A percentile compares a stretch with the other conserved stretches of the same genome.
Conservation (phyloP, 2,888 invertebrate genomes). For the Zhengitettix transpicula region DNA sequence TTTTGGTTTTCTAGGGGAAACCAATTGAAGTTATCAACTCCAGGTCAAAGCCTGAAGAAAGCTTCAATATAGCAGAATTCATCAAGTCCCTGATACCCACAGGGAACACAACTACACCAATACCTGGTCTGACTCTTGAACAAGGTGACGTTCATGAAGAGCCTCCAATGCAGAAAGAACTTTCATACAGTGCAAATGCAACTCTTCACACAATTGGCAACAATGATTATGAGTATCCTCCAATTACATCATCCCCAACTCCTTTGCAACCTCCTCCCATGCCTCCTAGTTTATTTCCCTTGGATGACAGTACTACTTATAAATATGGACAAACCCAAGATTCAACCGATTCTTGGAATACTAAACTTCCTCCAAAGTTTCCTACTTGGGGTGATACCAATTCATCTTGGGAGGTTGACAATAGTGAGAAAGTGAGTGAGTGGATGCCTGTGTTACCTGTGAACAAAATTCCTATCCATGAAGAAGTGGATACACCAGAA, state of each 20-base stretch:
- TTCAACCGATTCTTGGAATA: constrained; percentile 11
- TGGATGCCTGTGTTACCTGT: constrained; percentile 22
- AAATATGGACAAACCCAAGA: constrained; percentile 7
- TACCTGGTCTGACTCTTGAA: constrained; percentile 2
- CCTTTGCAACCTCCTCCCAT: constrained; percentile 13
- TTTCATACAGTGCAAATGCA: background rate
- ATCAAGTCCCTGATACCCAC: constrained; percentile 29
- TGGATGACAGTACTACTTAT: constrained; percentile 1
- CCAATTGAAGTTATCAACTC: constrained; percentile 40
- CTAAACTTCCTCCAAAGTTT: constrained; percentile 26
- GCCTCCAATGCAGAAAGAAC: background rate
- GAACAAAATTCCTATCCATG: constrained; percentile 21
- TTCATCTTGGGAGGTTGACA: constrained; percentile 13
- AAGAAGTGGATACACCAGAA: constrained; percentile 38
- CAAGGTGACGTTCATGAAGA: background rate
- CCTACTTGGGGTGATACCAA: constrained; percentile 24
- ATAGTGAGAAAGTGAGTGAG: constrained; percentile 19
- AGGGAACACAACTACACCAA: background rate
- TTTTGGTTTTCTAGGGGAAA: constrained; percentile 23
- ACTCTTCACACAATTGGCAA: background rate
- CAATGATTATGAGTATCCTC: constrained; percentile 5
- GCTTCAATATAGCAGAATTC: constrained; percentile 38
- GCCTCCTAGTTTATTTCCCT: constrained; percentile 12
- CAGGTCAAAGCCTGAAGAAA: constrained; percentile 30
- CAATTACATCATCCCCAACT: background rate